These are phyloP conservation scores for Drosophila fulvimacula DNA, from an alignment of 2,888 invertebrate genomes.

Conservation along the genomic window DNA sequence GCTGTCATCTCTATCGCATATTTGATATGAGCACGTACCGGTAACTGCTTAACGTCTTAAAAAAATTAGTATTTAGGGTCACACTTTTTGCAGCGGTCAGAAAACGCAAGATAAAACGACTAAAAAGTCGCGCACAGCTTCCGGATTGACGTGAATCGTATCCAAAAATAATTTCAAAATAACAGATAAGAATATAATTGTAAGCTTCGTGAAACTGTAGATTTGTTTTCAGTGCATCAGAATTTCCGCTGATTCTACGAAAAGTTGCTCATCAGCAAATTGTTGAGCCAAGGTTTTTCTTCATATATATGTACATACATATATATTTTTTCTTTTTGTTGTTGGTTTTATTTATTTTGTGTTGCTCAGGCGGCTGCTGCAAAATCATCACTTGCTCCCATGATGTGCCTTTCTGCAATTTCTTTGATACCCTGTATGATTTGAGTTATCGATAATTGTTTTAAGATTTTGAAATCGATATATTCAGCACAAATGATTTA, in stretches of 20 bases:
- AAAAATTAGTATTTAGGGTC: constrained; percentile 13
- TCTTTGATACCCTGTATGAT: constrained; percentile 3
- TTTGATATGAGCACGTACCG: constrained; percentile 18
- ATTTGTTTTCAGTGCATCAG: constrained; percentile 59
- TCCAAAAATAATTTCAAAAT: constrained; percentile 15
- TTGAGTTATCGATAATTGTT: not conserved
- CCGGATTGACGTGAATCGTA: constrained; percentile 30
- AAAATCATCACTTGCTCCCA: constrained; percentile 14
- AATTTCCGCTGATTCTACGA: constrained; percentile 66
- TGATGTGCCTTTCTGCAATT: not conserved
- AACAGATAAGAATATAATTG: constrained; percentile 18
- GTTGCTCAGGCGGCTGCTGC: constrained; percentile 26
- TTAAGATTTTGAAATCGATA: not conserved
- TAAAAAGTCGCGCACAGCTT: constrained; percentile 24
- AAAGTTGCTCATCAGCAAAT: constrained; percentile 55
- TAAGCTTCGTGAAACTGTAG: not conserved
- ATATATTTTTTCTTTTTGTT: constrained; percentile 2
- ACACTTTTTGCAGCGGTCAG: constrained; percentile 15
- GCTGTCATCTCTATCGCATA: constrained; percentile 11
- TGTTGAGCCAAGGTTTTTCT: constrained; percentile 62
- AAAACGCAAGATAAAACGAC: not conserved
- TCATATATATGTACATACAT: constrained; percentile 9
- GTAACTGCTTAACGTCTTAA: not conserved
- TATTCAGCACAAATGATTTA: not conserved
- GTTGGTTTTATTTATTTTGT: constrained; percentile 8